phyloP scores from a whole-genome alignment of 2,888 invertebrate genomes.

The Abscondita cerata region DNA sequence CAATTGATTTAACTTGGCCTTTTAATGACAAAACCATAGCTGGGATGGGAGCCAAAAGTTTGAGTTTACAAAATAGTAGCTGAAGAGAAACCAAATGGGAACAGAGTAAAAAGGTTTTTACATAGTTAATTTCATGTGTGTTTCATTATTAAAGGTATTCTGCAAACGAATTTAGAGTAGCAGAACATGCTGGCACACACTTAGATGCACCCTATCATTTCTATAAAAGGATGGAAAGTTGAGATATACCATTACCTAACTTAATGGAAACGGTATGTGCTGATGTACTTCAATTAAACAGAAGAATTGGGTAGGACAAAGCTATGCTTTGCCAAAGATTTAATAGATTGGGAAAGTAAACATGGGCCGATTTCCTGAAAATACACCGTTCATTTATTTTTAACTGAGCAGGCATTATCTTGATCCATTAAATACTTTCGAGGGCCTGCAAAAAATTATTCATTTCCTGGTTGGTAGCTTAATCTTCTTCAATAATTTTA shows the following conservation, averaged over 20 bases:
- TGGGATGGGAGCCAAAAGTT: no score
- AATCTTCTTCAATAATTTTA: neutral
- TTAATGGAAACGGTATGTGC: neutral
- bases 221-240: neutral
- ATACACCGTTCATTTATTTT: neutral
- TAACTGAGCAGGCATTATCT: neutral
- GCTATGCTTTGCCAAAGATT: neutral
- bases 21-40: neutral
- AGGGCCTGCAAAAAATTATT: neutral
- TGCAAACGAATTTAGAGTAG: neutral
- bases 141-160: neutral
- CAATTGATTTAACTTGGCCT: no score
- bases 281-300: neutral
- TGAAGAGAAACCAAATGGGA: neutral
- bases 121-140: no score
- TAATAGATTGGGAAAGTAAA: neutral
- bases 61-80: neutral
- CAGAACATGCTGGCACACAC: neutral
- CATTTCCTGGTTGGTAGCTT: neutral
- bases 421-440: neutral
- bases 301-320: neutral
- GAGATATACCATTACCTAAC: neutral
- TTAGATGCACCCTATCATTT: conserved; percentile 5
- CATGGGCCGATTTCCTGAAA: neutral
- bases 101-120: neutral